Evolutionary conservation across 2,113 vertebrate genomes (phyloP).

Genomic region (Grammomys dolichurus): DNA sequence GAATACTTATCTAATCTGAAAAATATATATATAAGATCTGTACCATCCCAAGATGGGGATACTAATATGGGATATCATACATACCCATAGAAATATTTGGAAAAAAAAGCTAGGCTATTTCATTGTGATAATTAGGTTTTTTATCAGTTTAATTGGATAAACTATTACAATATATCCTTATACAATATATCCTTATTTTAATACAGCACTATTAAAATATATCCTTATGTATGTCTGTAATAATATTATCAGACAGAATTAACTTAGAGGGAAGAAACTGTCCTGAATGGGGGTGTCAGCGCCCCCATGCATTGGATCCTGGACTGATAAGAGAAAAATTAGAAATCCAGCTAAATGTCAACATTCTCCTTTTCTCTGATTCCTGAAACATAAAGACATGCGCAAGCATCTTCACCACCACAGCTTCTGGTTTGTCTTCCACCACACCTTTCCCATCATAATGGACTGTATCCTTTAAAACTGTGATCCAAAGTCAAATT

Average conservation of each 20-base stretch:
- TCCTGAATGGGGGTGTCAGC: too few species aligned
- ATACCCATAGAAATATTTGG: background rate
- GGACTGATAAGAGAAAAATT: background rate
- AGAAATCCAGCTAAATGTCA: background rate
- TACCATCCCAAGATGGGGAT: background rate
- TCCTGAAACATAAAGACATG: background rate
- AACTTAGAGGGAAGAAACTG: background rate
- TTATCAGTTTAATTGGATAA: background rate
- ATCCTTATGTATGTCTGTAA: background rate
- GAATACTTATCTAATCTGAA: background rate
- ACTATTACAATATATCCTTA: too few species aligned
- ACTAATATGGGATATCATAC: background rate
- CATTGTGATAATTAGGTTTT: too few species aligned
- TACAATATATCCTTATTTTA: too few species aligned
- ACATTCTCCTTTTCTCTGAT: background rate
- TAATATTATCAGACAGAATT: background rate
- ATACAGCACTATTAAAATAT: background rate
- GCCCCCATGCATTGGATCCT: background rate
- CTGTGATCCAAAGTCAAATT: background rate
- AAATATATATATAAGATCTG: background rate
- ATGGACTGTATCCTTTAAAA: background rate
- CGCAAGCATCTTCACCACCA: background rate
- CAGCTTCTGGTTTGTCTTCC: background rate
- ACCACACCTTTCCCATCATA: background rate
- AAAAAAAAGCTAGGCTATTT: background rate